A percentile compares a stretch with the other conserved stretches of the same genome.
Conservation (phyloP, 2,888 invertebrate species). For the Euzetes globulus region DNA sequence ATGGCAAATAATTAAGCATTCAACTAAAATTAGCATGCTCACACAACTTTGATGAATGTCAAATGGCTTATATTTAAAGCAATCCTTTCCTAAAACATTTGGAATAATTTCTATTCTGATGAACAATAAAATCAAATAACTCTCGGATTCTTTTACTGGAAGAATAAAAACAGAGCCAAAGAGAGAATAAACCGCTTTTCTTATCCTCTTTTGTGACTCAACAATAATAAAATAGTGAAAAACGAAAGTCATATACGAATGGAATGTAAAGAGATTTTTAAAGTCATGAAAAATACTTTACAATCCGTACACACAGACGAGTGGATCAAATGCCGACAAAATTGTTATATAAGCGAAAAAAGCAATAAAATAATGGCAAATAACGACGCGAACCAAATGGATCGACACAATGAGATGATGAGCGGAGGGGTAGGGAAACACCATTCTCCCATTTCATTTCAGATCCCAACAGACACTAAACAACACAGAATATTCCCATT, state of each 20-base stretch:
- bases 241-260: not conserved
- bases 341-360: not conserved
- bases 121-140: no score
- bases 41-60: no score
- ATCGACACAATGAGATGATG: not conserved
- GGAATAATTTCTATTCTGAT: no score
- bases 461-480: no score
- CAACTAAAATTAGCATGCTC: no score
- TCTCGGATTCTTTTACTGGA: not conserved
- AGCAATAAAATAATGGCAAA: not conserved
- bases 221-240: conserved; percentile 6
- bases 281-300: not conserved
- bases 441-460: not conserved
- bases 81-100: no score
- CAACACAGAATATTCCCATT: no score
- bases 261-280: not conserved
- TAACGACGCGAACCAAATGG: not conserved
- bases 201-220: not conserved
- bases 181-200: not conserved
- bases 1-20: no score
- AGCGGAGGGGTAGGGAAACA: not conserved
- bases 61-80: no score
- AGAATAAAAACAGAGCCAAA: no score
- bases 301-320: not conserved
- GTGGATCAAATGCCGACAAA: not conserved